These are phyloP conservation scores for Phalera bucephala DNA, from an alignment of 2,888 invertebrate genomes.

Conservation along the genomic window DNA sequence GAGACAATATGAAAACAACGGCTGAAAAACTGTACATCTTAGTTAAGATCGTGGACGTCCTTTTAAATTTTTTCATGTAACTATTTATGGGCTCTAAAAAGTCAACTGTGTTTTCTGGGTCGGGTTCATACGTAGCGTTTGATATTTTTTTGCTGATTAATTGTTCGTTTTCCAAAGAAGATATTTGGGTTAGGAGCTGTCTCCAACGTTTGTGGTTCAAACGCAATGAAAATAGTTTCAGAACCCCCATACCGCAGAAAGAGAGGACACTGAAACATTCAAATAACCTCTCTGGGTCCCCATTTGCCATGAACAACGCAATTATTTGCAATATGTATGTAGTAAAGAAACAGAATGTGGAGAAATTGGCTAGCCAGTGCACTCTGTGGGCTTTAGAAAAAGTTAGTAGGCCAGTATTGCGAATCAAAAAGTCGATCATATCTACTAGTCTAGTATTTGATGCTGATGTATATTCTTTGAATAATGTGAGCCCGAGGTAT, in stretches of 20 bases:
- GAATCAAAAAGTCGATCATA: slow-evolving; percentile 22
- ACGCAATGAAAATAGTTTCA: slow-evolving; percentile 52
- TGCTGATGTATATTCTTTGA: background rate
- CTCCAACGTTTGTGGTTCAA: slow-evolving; percentile 41
- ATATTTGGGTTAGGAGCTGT: slow-evolving; percentile 37
- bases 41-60: slow-evolving; percentile 35
- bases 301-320: slow-evolving; percentile 36
- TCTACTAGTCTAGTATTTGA: slow-evolving; percentile 5
- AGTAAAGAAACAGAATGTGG: slow-evolving; percentile 38
- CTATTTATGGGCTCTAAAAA: slow-evolving; percentile 27
- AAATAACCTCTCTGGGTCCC: slow-evolving; percentile 48
- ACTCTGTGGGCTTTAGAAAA: slow-evolving; percentile 20
- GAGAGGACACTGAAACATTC: slow-evolving; percentile 59
- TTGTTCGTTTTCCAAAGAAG: slow-evolving; percentile 42
- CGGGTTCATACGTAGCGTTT: slow-evolving; percentile 25
- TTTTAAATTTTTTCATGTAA: slow-evolving; percentile 46
- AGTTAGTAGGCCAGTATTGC: slow-evolving; percentile 38
- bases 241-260: slow-evolving; percentile 57
- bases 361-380: slow-evolving; percentile 34
- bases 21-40: slow-evolving; percentile 51
- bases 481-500: background rate
- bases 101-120: slow-evolving; percentile 21
- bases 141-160: slow-evolving; percentile 17
- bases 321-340: slow-evolving; percentile 45
- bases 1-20: slow-evolving; percentile 49